Percentiles rank a stretch among this genome's conserved stretches.
Conservation (phyloP, 2,888 invertebrate genomes). For the Camptogramma bilineatum region DNA sequence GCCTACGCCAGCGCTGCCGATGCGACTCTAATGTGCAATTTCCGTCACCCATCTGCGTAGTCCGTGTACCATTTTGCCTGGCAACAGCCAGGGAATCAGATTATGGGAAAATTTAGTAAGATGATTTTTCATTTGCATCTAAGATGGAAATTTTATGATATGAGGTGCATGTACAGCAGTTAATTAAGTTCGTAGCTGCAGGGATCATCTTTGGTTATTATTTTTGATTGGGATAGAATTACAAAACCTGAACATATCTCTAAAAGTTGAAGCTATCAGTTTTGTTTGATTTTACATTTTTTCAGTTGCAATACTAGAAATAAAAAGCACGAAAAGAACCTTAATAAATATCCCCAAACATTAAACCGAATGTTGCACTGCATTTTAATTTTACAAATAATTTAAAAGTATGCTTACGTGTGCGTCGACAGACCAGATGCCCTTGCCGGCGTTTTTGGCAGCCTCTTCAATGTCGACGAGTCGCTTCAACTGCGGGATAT, state of each 20-base stretch:
- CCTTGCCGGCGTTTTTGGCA: slow-evolving; percentile 95
- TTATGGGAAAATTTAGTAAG: not conserved
- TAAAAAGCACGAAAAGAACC: too few relatives aligned
- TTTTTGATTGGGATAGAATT: too few relatives aligned
- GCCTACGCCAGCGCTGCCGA: not conserved
- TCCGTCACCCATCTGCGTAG: slow-evolving; percentile 4
- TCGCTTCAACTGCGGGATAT: slow-evolving; percentile 87
- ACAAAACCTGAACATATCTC: too few relatives aligned
- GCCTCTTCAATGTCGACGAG: slow-evolving; percentile 95
- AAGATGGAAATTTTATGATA: not conserved
- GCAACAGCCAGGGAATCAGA: not conserved
- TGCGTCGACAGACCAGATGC: slow-evolving; percentile 88
- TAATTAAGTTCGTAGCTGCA: too few relatives aligned
- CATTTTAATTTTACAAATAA: too few relatives aligned
- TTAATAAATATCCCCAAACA: too few relatives aligned
- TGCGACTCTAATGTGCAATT: slow-evolving; percentile 7
- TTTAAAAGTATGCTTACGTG: slow-evolving; percentile 56
- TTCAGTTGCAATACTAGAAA: too few relatives aligned
- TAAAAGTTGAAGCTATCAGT: too few relatives aligned
- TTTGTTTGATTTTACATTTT: too few relatives aligned
- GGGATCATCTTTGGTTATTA: too few relatives aligned
- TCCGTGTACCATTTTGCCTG: not conserved
- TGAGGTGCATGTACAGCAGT: too few relatives aligned
- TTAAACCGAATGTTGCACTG: too few relatives aligned
- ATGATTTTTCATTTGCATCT: not conserved